phyloP scores from a whole-genome alignment of 2,797 vertebrate species.

The Pitangus sulphuratus region DNA sequence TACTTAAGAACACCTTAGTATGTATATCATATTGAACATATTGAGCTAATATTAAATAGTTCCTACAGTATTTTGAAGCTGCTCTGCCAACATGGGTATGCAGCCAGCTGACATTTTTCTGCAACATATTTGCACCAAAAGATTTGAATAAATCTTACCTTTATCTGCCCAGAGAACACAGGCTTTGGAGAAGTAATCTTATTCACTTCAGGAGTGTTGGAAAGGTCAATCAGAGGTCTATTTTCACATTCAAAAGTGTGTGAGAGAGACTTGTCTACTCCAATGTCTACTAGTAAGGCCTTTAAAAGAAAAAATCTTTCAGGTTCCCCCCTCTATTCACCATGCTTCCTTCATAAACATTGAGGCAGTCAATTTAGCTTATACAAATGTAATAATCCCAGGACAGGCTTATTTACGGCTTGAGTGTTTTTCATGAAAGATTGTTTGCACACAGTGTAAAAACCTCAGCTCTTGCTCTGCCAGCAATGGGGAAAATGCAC shows the following conservation, averaged over 20 bases:
- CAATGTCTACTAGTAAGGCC: slow-evolving; percentile 80
- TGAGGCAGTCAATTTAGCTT: not conserved
- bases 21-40: not conserved
- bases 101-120: not conserved
- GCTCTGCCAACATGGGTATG: not conserved
- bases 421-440: not conserved
- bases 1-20: not conserved
- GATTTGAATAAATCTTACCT: slow-evolving; percentile 73
- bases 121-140: not conserved
- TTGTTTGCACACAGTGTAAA: not conserved
- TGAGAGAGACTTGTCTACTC: slow-evolving; percentile 27
- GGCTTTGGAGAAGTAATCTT: slow-evolving; percentile 41
- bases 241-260: slow-evolving; percentile 60
- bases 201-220: slow-evolving; percentile 85
- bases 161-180: slow-evolving; percentile 70
- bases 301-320: slow-evolving; percentile 1
- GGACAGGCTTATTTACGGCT: not conserved
- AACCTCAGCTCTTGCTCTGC: not conserved
- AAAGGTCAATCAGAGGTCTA: slow-evolving; percentile 88
- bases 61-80: not conserved
- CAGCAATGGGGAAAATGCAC: not conserved
- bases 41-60: not conserved
- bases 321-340: not conserved
- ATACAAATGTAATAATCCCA: not conserved
- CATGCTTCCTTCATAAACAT: not conserved